Evolutionary conservation across 2,113 vertebrate species (phyloP), one percentile per base, ranked within the genome.

Genomic region (Megaceryle maxima): DNA sequence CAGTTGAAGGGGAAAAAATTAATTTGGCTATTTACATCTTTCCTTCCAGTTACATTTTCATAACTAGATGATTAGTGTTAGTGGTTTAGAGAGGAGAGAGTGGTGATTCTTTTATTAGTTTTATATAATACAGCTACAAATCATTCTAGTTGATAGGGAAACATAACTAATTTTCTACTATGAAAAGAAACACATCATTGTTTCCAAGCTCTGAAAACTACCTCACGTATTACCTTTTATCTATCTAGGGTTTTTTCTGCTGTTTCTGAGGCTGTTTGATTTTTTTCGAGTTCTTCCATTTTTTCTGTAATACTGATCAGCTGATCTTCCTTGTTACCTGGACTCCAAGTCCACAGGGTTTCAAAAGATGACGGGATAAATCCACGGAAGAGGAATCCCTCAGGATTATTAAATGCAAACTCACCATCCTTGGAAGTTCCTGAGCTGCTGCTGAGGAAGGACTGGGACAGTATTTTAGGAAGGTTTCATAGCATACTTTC

Each of bases 11-110:
- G 88, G 73, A 46, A 90, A 95, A 94, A 78, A 67, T n/a, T 66
- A 63, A 90, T 83, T 93, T 93, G 56, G 13, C 72, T 33, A 90
- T 96, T 97, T 96, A 76, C 85, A 94, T 94, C 48, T 96, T 97
- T 92, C 93, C 76, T 88, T 88, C 41, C 86, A 48, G 67, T 77
- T 92, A 79, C 0, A 0, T 96, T 96, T 92, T 90, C 2, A 0
- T 67, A 83, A 88, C 46, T 48, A 26, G 14, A 10, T 83, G 70
- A 73, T 85, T 44, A 82, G 18, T 59, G 20, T 72, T 80, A 77
- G 88, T 75, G 76, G 92, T 95, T 94, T 94, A 64, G 56, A 70
- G 43, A 91, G 53, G 51, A 96, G 60, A 68, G 83, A 96, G 73
- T 48, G 64, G 64, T 89, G 53, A 75, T 72, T 92, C 94, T 94